Base-by-base conservation (phyloP, 2,113 vertebrate species). In the Probosciger aterrimus region DNA sequence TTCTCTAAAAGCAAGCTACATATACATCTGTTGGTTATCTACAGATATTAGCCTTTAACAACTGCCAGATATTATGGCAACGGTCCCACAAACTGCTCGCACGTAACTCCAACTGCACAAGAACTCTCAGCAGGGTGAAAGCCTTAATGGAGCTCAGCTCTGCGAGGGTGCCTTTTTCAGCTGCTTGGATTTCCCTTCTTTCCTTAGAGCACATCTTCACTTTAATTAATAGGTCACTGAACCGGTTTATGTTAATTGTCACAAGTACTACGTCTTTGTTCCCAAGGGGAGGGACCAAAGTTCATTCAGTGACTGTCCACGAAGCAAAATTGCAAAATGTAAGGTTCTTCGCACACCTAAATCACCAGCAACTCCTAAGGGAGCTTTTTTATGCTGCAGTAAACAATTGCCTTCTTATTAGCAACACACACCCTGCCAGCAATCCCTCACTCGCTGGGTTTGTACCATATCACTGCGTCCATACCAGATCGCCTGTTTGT, bases 161-260 rank as follows among this genome's bases (percentile, higher is more conserved):
- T 65, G 37, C 44, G 24, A n/a, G 65, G 83, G 60, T 1, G 18
- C 49, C 63, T 69, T 81, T 67, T 92, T 15, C 94, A 57, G 75
- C 78, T 8, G 47, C 78, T 17, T 11, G 41, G 24, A 52, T 79
- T 55, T 12, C 82, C 90, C 85, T 73, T 73, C 87, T 11, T 55
- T 94, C 86, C 89, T 81, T 39, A 57, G 90, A 96, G 87, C 76
- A 9, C 82, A 93, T 91, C 94, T 91, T 82, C 50, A 6, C 88
- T 78, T 92, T 96, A 92, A 91, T 97, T 95, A 97, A 90, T 75
- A 97, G 92, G 96, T 96, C 93, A 93, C 93, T 94, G 49, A 95
- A 94, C 95, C 94, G 76, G 94, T 96, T 94, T 92, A 52, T 63
- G 43, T 49, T 94, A 94, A 96, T 96, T 93, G 52, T 57, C 88